Percentiles rank a stretch among this genome's conserved stretches.
Conservation (phyloP, 2,797 vertebrate genomes). For the Meda fulgida region DNA sequence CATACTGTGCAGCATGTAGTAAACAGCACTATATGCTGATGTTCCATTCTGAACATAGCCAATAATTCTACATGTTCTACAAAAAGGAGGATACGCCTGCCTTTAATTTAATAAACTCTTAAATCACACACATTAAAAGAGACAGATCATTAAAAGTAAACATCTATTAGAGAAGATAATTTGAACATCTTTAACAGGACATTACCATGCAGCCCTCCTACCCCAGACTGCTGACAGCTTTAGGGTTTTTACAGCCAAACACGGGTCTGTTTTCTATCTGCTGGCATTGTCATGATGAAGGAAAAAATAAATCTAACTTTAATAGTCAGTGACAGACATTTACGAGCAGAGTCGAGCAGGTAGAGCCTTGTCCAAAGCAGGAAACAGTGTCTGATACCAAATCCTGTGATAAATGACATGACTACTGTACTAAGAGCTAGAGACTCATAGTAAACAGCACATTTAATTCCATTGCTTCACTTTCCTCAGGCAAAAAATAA, state of each 20-base stretch:
- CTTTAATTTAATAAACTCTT: not conserved
- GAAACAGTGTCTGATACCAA: conserved; percentile 52
- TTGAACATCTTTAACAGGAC: not conserved
- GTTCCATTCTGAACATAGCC: not conserved
- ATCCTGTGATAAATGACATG: conserved; percentile 39
- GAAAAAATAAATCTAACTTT: conserved; percentile 79
- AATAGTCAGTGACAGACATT: conserved; percentile 65
- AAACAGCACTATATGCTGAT: not conserved
- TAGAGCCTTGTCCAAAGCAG: conserved; percentile 51
- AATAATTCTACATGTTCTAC: not conserved
- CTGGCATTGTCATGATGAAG: conserved; percentile 55
- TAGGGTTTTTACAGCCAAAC: conserved; percentile 34
- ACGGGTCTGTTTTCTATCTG: conserved; percentile 30
- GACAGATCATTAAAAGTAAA: conserved; percentile 10
- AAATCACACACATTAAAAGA: not conserved
- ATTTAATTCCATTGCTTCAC: not conserved
- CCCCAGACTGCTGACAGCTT: conserved; percentile 30
- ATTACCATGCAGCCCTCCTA: not conserved
- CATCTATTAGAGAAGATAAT: not conserved
- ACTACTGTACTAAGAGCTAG: conserved; percentile 3
- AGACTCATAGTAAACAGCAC: not conserved
- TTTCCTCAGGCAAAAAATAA: not conserved
- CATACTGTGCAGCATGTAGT: not conserved
- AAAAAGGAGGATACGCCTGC: not conserved
- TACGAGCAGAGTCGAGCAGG: conserved; percentile 54